Evolutionary conservation across 35 echinoderm and acorn worm species (phyloP), one percentile per base, ranked within the genome.

Genomic region (Amphiura filiformis): DNA sequence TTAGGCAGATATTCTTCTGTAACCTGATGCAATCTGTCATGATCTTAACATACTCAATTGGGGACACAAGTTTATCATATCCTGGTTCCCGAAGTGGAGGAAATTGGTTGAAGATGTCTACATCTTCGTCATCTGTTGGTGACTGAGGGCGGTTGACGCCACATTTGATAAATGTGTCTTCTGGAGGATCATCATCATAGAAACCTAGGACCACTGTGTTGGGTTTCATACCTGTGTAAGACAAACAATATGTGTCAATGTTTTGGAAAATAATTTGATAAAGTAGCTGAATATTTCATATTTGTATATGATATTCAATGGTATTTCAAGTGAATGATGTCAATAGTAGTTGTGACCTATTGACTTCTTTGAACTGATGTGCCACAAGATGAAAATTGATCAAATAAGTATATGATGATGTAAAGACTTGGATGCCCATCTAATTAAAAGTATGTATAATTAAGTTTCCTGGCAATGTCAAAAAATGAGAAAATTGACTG

Each of bases 201-300:
- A 98, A 98, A 35, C 96, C 96, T 57, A 98, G 79, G 4, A 98
- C 84, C 3, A 91, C 84, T 70, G 93, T 98, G 39, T 98, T 98
- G 30, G 93, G 92, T 78, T 98, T 98, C 96, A 98, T 98, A 56
- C 96, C 95, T 97, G 57, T 23, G 35, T 28, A 35, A 35, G 1
- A 13, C 31, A 80, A 82, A 47, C 2, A 11, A 35, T 20, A 79
- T 37, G 0, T n/a, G 23, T 26, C 33, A 75, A n/a, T n/a, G n/a
- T n/a, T n/a, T n/a, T n/a, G n/a, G n/a, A n/a, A n/a, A n/a, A 7
- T 23, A 75, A 75, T 32, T 75, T 30, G 65, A 36, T 32, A 33
- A 79, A 79, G 77, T 22, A 13, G n/a, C 0, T 31, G 20, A 79
- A 20, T 79, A 0, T 75, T 75, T 11, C 33, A 32, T 75, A 26